Base-by-base conservation (phyloP, 2,888 invertebrate species). In the Dysmachus trigonus region DNA sequence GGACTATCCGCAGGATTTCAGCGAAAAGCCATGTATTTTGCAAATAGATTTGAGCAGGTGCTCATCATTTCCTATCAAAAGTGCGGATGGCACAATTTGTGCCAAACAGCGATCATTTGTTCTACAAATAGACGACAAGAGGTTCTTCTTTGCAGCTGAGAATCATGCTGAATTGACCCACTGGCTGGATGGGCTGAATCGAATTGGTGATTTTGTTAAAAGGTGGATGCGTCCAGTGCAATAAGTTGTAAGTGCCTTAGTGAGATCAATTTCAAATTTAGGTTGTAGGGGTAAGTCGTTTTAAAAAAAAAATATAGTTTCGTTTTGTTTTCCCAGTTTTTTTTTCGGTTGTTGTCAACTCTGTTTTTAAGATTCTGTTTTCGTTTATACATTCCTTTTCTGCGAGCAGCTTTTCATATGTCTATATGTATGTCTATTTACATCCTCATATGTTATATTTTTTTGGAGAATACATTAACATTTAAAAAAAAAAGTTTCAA, bases 111-210 rank as follows among this genome's bases (percentile, higher is more conserved):
- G 93, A 76, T 92, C 93, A 1, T 91, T 93, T 87, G 88, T 91
- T 22, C 87, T 93, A 22, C 91, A 91, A 81, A 85, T 88, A 74
- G 85, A 91, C 90, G 86, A 88, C 87, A 91, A 91, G 71, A 8
- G 53, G n/a, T 90, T 90, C 88, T 92, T 92, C 86, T 91, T 94
- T 88, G 91, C 92, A 0, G 92, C 92, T 22, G 94, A 94, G 85
- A 92, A 90, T n/a, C 91, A 91, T 79, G 87, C 89, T 3, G 93
- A 94, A 85, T 90, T 93, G 15, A 88, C 90, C 22, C 90, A 90
- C 74, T 94, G 94, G 94, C 89, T 93, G 85, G 88, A 89, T 10
- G 91, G 92, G 86, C 89, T 94, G 47, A 93, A 93, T 89, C 90
- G 90, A 79, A 91, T 92, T 10, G 87, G 93, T 27, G 88, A 89